Percentiles rank a stretch among this genome's conserved stretches.
phyloP scores from a whole-genome alignment of 2,113 vertebrate species.

The Mustela lutreola region DNA sequence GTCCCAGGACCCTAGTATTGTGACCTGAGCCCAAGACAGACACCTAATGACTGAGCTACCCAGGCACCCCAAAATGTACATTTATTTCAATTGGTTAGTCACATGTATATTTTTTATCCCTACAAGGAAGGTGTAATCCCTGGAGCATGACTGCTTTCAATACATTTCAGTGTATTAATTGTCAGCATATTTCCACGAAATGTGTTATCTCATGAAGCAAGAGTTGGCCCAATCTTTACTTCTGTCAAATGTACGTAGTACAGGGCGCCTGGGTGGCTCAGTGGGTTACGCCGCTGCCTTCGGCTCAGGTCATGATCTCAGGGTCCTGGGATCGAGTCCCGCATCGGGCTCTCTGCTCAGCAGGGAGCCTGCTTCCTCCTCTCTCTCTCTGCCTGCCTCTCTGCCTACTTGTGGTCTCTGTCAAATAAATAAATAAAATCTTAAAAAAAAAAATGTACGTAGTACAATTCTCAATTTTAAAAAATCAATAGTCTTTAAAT shows the following conservation, averaged over 20 bases:
- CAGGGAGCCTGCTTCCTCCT: too few species aligned
- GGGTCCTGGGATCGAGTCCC: too few species aligned
- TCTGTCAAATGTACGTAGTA: background rate
- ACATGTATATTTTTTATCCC: background rate
- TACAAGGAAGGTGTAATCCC: background rate
- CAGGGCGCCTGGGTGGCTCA: too few species aligned
- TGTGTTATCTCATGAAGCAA: background rate
- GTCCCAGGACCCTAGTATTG: too few species aligned
- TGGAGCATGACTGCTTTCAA: background rate
- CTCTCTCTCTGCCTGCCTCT: too few species aligned
- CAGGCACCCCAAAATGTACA: background rate
- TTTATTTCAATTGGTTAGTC: background rate
- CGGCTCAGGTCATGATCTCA: too few species aligned
- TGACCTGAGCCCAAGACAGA: too few species aligned
- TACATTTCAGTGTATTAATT: background rate
- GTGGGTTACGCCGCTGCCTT: too few species aligned
- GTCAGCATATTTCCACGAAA: background rate
- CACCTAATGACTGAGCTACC: too few species aligned
- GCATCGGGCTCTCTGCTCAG: too few species aligned
- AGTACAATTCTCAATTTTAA: background rate
- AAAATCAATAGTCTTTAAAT: background rate
- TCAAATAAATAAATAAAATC: too few species aligned
- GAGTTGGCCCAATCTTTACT: background rate
- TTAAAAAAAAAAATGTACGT: background rate
- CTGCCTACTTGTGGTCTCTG: too few species aligned